phyloP scores from a whole-genome alignment of 1,140 invertebrate species.

The Trachelipus rathkii region DNA sequence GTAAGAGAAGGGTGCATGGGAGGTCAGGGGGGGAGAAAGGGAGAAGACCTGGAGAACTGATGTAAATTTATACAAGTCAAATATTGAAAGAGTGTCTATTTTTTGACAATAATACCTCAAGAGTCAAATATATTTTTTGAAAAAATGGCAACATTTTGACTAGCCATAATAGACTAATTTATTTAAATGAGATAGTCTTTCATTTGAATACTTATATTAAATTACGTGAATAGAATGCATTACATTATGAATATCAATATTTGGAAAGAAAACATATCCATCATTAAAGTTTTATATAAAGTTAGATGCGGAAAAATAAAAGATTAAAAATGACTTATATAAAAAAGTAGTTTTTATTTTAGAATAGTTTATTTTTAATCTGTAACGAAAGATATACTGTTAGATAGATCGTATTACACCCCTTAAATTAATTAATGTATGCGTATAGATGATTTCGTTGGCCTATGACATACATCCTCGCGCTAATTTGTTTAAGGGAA shows the following conservation, averaged over 20 bases:
- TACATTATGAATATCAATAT: not conserved
- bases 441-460: not conserved
- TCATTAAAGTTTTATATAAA: not conserved
- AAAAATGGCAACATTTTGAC: slow-evolving; percentile 5
- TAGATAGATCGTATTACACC: not conserved
- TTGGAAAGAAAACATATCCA: not conserved
- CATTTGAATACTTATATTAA: not conserved
- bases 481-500: not conserved
- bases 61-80: not conserved
- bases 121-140: slow-evolving; percentile 1
- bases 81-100: not conserved
- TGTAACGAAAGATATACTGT: no score
- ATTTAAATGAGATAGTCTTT: not conserved
- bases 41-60: no score
- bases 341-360: not conserved
- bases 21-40: no score
- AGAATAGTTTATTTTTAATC: no score
- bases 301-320: not conserved
- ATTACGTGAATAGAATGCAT: not conserved
- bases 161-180: not conserved
- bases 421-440: not conserved
- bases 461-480: not conserved
- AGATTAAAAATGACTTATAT: not conserved
- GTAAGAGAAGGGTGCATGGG: no score
- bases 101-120: slow-evolving; percentile 2